Percentiles rank a stretch among this genome's conserved stretches.
phyloP scores from a whole-genome alignment of 2,113 vertebrate species.

The Tautogolabrus adspersus region DNA sequence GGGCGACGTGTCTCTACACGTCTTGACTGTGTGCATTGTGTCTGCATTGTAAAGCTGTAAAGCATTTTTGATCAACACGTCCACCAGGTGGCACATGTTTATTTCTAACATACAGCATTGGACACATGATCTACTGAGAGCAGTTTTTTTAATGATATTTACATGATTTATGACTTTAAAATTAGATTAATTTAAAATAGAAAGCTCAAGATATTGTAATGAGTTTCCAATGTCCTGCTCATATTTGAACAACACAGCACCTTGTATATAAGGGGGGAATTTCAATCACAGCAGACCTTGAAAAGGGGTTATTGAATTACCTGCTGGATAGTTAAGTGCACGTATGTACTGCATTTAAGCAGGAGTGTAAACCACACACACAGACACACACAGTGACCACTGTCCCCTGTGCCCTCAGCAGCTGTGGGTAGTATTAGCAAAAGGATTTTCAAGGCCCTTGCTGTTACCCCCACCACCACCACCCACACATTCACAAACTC shows the following conservation, averaged over 20 bases:
- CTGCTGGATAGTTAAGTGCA: slow-evolving; percentile 9
- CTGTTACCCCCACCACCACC: slow-evolving; percentile 27
- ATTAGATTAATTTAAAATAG: not conserved
- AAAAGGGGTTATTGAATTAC: slow-evolving; percentile 1
- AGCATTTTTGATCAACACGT: not conserved
- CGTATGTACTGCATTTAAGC: not conserved
- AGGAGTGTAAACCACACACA: slow-evolving; percentile 13
- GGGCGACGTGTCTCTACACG: too few species aligned
- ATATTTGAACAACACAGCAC: not conserved
- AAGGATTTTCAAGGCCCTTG: slow-evolving; percentile 63
- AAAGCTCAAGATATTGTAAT: not conserved
- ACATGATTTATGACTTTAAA: not conserved
- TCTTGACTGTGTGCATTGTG: too few species aligned
- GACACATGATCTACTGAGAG: not conserved
- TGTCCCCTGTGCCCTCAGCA: slow-evolving; percentile 71
- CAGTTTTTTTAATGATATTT: slow-evolving; percentile 4
- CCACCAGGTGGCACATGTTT: slow-evolving; percentile 65
- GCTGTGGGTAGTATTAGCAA: slow-evolving; percentile 71
- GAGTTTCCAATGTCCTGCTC: not conserved
- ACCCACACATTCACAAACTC: slow-evolving; percentile 14
- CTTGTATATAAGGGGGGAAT: not conserved
- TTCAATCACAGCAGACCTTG: not conserved
- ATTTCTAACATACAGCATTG: not conserved
- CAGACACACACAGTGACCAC: not conserved
- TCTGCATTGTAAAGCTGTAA: too few species aligned